These are phyloP conservation scores for Paraplagusia blochii DNA, from an alignment of 2,113 vertebrate species.

Conservation along the genomic window DNA sequence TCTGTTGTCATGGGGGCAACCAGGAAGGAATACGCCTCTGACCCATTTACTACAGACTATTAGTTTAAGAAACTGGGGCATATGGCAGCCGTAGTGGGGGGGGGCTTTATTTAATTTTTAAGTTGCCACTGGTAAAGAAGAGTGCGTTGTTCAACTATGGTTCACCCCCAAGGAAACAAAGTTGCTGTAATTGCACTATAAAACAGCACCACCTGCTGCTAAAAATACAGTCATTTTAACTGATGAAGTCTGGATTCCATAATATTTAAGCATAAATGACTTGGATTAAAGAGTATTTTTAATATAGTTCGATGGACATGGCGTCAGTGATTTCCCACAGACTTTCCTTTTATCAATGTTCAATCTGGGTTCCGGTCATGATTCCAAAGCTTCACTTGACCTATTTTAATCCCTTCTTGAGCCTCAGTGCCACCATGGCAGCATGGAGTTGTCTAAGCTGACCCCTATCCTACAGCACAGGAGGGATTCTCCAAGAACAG, in stretches of 20 bases:
- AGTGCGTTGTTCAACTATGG: slow-evolving; percentile 7
- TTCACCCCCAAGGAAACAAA: slow-evolving; percentile 5
- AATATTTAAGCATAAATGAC: background rate
- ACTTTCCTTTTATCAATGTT: slow-evolving; percentile 44
- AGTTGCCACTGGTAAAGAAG: slow-evolving; percentile 15
- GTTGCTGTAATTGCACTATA: slow-evolving; percentile 1
- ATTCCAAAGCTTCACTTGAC: slow-evolving; percentile 70
- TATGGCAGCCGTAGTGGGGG: slow-evolving; percentile 31
- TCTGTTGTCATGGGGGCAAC: slow-evolving; percentile 24
- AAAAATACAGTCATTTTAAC: too few species aligned
- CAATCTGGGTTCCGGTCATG: slow-evolving; percentile 41
- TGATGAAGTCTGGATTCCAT: background rate
- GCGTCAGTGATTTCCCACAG: too few species aligned
- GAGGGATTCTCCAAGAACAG: slow-evolving; percentile 52
- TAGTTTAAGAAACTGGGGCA: slow-evolving; percentile 40
- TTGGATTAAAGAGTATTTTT: too few species aligned
- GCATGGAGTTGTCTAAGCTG: slow-evolving; percentile 59
- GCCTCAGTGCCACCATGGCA: slow-evolving; percentile 42
- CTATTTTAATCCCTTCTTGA: slow-evolving; percentile 67
- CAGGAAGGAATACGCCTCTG: slow-evolving; percentile 34
- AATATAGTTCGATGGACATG: too few species aligned
- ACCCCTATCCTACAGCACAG: slow-evolving; percentile 56
- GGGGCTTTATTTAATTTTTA: slow-evolving; percentile 30
- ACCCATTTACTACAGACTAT: slow-evolving; percentile 42
- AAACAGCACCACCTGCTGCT: too few species aligned